Base-by-base conservation (phyloP, 1,140 invertebrate genomes). In the Euschistus heros region DNA sequence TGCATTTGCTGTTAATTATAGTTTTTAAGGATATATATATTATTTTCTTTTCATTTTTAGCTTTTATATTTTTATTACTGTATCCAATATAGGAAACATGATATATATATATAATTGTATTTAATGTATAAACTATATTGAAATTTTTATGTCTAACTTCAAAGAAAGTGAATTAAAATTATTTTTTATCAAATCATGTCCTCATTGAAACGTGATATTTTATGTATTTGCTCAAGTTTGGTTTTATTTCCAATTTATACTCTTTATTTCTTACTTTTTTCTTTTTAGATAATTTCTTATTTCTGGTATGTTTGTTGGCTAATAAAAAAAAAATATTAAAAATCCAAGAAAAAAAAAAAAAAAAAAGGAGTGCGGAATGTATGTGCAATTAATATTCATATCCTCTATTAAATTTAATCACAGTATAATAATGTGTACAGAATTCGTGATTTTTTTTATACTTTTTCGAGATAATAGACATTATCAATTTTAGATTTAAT, bases 1-100 rank as follows among this genome's bases (percentile, higher is more conserved):
- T 61, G 30, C 37, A 61, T 61, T 61, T 61, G 59, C 37, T 61
- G 42, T 61, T 37, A 18, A 61, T 42, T 61, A 18, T 61, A 61
- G 42, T 22, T 20, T 59, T 59, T 61, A 61, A 42, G 59, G 59
- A 18, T 61, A 24, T 57, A 50, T 50, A 37, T 37, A 37, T 37
- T 37, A n/a, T 37, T 37, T 37, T 37, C 22, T 50, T 50, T 22
- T 50, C 10, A 50, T 50, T 57, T 26, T 26, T 26, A 24, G 18
- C 54, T 57, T 57, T 57, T 57, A 57, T 57, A 57, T 57, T 22
- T 57, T 57, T 57, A 57, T 57, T 24, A 57, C 54, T 57, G 18
- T 57, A 57, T 57, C 14, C 18, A 57, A 2, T 57, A 4, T 57
- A 24, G 54, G 24, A 22, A 24, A 57, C 24, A 57, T 57, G 54